Evolutionary conservation across 2,113 vertebrate species (phyloP).

Genomic region (Seriola quinqueradiata): DNA sequence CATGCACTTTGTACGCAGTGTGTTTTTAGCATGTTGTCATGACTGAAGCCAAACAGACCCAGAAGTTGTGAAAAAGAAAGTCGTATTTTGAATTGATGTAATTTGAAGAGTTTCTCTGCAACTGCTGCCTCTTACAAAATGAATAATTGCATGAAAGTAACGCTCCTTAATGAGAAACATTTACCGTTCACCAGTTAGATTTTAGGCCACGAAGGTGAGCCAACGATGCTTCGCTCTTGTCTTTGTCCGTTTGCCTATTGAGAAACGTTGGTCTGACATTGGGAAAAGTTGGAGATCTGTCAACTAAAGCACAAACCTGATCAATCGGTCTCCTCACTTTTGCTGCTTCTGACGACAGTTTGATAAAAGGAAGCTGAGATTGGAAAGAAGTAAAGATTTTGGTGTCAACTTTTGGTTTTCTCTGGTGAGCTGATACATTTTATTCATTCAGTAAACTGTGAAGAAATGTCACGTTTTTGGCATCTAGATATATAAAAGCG

Average conservation of each 20-base stretch:
- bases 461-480: not conserved
- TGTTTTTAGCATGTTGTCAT: not conserved
- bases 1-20: not conserved
- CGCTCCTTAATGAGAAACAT: not conserved
- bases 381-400: not conserved
- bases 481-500: too few species aligned
- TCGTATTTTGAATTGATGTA: not conserved
- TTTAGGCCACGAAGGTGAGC: not conserved
- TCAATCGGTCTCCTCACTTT: not conserved
- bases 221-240: not conserved
- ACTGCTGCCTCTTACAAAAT: not conserved
- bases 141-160: not conserved
- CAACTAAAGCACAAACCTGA: conserved; percentile 5
- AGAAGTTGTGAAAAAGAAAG: not conserved
- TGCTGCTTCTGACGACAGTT: not conserved
- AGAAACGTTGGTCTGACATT: not conserved
- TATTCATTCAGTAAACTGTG: not conserved
- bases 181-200: not conserved
- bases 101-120: not conserved
- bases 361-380: not conserved
- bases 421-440: not conserved
- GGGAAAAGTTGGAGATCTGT: not conserved
- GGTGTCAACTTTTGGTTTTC: not conserved
- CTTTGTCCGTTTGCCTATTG: not conserved
- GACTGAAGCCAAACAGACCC: not conserved